phyloP scores from a whole-genome alignment of 1,140 invertebrate species.

The Drosophila funebris region DNA sequence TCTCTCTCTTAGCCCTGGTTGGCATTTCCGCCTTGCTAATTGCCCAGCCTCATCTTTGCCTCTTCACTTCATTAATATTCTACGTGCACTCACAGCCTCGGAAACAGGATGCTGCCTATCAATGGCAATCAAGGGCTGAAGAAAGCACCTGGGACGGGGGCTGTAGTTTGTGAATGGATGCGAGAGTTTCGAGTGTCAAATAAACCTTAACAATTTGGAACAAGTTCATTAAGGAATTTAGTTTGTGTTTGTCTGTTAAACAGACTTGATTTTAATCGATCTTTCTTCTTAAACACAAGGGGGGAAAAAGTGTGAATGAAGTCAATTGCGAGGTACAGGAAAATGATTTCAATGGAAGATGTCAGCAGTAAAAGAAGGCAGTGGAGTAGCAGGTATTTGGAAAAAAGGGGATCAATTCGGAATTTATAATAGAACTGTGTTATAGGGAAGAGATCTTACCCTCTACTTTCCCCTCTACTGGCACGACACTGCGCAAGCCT shows the following conservation, averaged over 20 bases:
- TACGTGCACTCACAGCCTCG: slow-evolving; percentile 29
- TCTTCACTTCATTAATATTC: slow-evolving; percentile 58
- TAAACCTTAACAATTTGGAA: slow-evolving; percentile 30
- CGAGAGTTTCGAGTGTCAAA: slow-evolving; percentile 39
- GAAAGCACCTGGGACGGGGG: slow-evolving; percentile 2
- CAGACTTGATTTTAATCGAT: slow-evolving; percentile 67
- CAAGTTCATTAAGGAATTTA: slow-evolving; percentile 70
- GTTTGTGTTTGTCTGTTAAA: slow-evolving; percentile 6
- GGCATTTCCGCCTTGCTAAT: slow-evolving; percentile 66
- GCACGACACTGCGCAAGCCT: slow-evolving; percentile 21
- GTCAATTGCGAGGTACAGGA: slow-evolving; percentile 51
- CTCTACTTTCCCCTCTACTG: neutral
- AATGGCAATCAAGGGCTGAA: slow-evolving; percentile 56
- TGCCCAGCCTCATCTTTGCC: slow-evolving; percentile 33
- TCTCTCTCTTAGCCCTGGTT: neutral
- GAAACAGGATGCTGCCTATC: slow-evolving; percentile 81
- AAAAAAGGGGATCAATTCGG: neutral
- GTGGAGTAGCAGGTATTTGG: neutral
- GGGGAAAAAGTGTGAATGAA: slow-evolving; percentile 70
- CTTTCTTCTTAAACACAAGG: slow-evolving; percentile 45
- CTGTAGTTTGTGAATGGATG: slow-evolving; percentile 48
- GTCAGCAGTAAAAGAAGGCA: slow-evolving; percentile 15
- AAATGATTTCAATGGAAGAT: slow-evolving; percentile 53
- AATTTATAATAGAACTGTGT: neutral
- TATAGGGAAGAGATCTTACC: neutral